Evolutionary conservation across 2,888 invertebrate species (phyloP), one percentile per base, ranked within the genome.

Genomic region (Melikaiella ostensackeni): DNA sequence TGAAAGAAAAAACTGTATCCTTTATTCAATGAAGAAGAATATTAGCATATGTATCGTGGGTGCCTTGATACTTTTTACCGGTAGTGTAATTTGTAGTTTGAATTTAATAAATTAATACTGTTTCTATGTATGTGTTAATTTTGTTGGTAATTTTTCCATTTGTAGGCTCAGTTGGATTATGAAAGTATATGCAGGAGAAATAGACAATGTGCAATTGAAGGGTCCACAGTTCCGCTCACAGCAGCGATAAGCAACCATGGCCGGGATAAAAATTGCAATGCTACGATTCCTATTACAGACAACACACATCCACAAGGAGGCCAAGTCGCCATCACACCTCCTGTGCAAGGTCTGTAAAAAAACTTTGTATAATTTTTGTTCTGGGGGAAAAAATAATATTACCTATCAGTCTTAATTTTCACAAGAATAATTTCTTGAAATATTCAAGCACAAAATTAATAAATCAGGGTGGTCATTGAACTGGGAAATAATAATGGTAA

Each of bases 211-310:
- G 88, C 87, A 70, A 87, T 87, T 66, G 90, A 90, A 84, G 89
- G 88, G 79, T 88, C 88, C 33, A 86, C 88, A 79, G 86, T 88
- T 77, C 89, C 90, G 76, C 89, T 89, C 78, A 86, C 88, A 59
- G 87, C 90, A 19, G 86, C 89, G 59, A 88, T 89, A 75, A 89
- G 89, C 77, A 91, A 91, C 87, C 90, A 89, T 74, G 89, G 89
- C 42, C 86, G 91, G 77, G 95, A 95, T 89, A 95, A 94, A 89
- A 95, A 95, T 90, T 95, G 95, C 87, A 95, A 95, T 91, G 95
- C 95, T 35, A 95, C 95, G 19, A 88, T 91, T 83, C 93, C 93
- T 66, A 92, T 92, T 57, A 91, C 88, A 66, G 91, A 91, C 80
- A 89, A 91, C 70, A 87, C 87, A 55, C 87, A 88, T 82, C 90